Conservation (phyloP, 2,797 vertebrate genomes). For the Sciurus carolinensis region DNA sequence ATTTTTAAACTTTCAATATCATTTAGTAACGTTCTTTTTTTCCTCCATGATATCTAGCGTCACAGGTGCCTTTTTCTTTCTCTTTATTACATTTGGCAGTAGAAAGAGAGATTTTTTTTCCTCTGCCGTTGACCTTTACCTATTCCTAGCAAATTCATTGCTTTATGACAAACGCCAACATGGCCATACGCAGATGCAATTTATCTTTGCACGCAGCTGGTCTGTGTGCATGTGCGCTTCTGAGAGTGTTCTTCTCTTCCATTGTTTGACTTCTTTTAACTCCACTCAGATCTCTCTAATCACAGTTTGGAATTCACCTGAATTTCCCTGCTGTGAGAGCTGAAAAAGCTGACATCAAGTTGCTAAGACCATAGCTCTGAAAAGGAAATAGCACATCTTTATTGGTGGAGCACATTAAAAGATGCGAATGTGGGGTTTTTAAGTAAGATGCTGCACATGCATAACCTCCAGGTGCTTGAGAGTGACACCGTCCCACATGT, state of each 20-base stretch:
- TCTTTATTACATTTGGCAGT: constrained; percentile 57
- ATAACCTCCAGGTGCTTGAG: constrained; percentile 54
- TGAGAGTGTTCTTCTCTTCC: constrained; percentile 5
- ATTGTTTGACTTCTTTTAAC: constrained; percentile 82
- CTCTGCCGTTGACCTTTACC: constrained; percentile 63
- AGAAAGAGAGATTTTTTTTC: constrained; percentile 38
- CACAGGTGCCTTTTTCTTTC: constrained; percentile 73
- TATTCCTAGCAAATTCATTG: constrained; percentile 66
- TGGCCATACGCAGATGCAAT: constrained; percentile 47
- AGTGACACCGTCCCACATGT: constrained; percentile 34
- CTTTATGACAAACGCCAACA: constrained; percentile 55
- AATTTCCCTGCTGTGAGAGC: constrained; percentile 77
- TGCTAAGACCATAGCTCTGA: constrained; percentile 72
- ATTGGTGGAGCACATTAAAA: constrained; percentile 64
- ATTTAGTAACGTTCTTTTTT: constrained; percentile 71
- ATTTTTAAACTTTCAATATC: constrained; percentile 73
- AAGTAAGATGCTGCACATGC: constrained; percentile 6
- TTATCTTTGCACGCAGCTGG: constrained; percentile 71
- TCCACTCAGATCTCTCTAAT: constrained; percentile 76
- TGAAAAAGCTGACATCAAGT: constrained; percentile 76
- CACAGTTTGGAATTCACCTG: constrained; percentile 83
- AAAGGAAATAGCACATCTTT: constrained; percentile 76
- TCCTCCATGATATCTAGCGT: constrained; percentile 26
- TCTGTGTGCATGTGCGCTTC: constrained; percentile 31
- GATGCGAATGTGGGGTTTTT: constrained; percentile 65